Evolutionary conservation across 1,140 invertebrate genomes (phyloP).

Genomic region (Piezodorus guildinii): DNA sequence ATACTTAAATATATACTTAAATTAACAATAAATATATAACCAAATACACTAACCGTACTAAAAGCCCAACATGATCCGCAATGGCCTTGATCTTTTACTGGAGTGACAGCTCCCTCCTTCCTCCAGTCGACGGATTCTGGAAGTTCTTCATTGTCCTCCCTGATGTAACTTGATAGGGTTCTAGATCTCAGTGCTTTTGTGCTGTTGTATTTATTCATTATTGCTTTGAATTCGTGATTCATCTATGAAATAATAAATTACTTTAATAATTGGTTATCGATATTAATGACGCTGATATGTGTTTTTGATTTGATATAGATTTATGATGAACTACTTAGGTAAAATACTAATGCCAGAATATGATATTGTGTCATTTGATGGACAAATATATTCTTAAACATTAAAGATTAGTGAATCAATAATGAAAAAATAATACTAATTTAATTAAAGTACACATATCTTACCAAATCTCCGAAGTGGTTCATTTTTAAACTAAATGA

Average conservation of each 20-base stretch:
- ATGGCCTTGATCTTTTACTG: constrained; percentile 82
- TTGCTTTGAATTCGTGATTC: constrained; percentile 63
- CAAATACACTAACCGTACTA: constrained; percentile 37
- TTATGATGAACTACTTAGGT: no score
- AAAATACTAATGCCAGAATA: no score
- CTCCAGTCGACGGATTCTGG: constrained; percentile 75
- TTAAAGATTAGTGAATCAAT: no score
- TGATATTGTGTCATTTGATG: no score
- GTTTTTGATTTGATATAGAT: no score
- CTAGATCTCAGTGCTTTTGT: not conserved
- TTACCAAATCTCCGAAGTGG: constrained; percentile 1
- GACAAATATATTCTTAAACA: no score
- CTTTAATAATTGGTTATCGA: no score
- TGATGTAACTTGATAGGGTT: constrained; percentile 32
- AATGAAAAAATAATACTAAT: no score
- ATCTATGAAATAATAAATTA: no score
- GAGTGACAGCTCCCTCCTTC: constrained; percentile 72
- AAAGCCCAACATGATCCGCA: constrained; percentile 62
- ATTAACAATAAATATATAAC: no score
- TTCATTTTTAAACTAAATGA: not conserved
- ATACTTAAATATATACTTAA: no score
- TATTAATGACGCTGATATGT: no score
- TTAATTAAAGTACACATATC: not conserved
- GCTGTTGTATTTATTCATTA: constrained; percentile 69
- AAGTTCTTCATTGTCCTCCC: constrained; percentile 53